Evolutionary conservation across 2,888 invertebrate species (phyloP), one percentile per base, ranked within the genome.

Genomic region (Meiosimyza platycephala): DNA sequence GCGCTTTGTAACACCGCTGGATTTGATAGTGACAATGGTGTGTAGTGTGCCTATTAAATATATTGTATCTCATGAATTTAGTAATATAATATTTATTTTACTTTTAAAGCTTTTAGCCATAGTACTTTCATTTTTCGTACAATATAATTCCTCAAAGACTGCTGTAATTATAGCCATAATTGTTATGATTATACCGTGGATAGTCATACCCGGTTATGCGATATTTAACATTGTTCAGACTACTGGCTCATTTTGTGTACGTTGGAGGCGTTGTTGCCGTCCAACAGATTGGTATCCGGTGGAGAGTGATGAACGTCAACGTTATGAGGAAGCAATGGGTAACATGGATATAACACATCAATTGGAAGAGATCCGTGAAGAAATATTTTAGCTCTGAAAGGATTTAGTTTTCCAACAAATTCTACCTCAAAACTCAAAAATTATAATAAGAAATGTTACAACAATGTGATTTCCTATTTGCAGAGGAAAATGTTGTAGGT

Each of bases 251-350:
- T 72, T 84, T 28, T 74, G 74, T 13, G 76, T 74, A 64, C 84
- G 86, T 0, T 79, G 86, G 12, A 78, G 71, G 15, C 81, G 82
- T 47, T 79, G 82, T 15, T 81, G 84, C 52, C 79, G 83, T 0
- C 85, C 87, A 9, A 85, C 82, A 9, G 86, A 87, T 74, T 87
- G 86, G 86, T 86, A 86, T 81, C 86, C 86, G 0, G 65, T 76
- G 0, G 83, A 86, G 63, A 75, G 81, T 64, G 77, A 78, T 33
- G 78, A 85, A 40, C 82, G 83, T 3, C 87, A 86, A 68, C 75
- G 77, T 12, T 86, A 87, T 72, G 85, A 85, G 59, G 84, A 84
- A 47, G 71, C 77, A 3, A 77, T 87, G 75, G 82, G 83, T 3
- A 82, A 82, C 72, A 74, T 80, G 3, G 86, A 86, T 47, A 77